Evolutionary conservation across 2,797 vertebrate genomes (phyloP).

Genomic region (Cheirogaleus major): DNA sequence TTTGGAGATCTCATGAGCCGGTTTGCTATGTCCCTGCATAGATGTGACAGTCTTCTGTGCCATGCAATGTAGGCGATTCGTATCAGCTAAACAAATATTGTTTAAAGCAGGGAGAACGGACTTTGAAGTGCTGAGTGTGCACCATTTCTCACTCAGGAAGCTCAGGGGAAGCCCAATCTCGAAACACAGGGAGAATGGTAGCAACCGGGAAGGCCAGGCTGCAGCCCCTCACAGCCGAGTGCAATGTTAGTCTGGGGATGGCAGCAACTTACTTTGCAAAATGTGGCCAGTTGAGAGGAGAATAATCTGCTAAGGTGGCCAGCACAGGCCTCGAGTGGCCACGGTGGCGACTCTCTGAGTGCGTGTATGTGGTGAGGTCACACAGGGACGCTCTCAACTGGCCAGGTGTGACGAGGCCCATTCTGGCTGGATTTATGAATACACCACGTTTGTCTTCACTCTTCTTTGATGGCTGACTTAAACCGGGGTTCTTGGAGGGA

Average conservation of each 20-base stretch:
- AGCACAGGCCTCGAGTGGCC: background rate
- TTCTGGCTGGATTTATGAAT: conserved; percentile 33
- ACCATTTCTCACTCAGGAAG: background rate
- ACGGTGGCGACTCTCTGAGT: rapidly evolving
- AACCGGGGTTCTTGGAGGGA: conserved; percentile 72
- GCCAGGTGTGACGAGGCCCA: background rate
- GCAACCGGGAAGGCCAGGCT: too few relatives aligned
- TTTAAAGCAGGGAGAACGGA: background rate
- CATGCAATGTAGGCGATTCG: rapidly evolving
- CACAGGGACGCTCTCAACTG: rapidly evolving
- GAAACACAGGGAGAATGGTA: rapidly evolving
- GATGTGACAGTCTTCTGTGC: rapidly evolving
- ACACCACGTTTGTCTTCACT: conserved; percentile 41
- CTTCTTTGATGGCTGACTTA: conserved; percentile 65
- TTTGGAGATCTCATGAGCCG: rapidly evolving
- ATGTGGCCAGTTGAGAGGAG: background rate
- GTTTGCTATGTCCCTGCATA: rapidly evolving
- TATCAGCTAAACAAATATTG: rapidly evolving
- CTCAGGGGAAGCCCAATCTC: background rate
- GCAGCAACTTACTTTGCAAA: rapidly evolving
- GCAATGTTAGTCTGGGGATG: background rate
- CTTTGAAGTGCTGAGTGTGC: background rate
- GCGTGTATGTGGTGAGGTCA: background rate
- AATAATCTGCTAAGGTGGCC: background rate
- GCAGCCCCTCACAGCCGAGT: too few relatives aligned